Percentiles rank a stretch among this genome's conserved stretches.
Conservation (phyloP, 1,140 invertebrate genomes). For the Bombus difficillimus region DNA sequence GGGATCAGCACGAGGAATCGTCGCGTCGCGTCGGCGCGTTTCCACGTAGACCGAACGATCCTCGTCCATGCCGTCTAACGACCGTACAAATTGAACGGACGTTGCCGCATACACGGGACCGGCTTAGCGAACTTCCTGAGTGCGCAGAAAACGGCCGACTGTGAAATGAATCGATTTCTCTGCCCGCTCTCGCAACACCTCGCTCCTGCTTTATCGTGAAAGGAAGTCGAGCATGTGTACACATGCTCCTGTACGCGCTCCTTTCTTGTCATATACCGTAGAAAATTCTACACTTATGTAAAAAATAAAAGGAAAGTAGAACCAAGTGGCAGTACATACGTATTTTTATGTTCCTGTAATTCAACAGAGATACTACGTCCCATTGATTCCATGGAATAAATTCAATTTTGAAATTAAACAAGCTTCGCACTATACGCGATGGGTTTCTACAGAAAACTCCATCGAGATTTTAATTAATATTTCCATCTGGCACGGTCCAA, state of each 20-base stretch:
- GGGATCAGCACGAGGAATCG: constrained; percentile 63
- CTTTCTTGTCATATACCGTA: neutral
- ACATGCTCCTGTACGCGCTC: neutral
- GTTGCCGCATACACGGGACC: constrained; percentile 13
- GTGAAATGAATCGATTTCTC: constrained; percentile 37
- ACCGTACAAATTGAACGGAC: constrained; percentile 57
- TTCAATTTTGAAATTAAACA: neutral
- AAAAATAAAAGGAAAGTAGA: neutral
- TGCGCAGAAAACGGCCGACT: constrained; percentile 40
- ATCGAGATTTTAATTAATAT: neutral
- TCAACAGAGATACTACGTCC: neutral
- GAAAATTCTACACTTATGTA: neutral
- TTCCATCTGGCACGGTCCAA: neutral
- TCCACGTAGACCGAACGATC: constrained; percentile 44
- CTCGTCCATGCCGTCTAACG: constrained; percentile 53
- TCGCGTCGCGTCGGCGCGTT: constrained; percentile 60
- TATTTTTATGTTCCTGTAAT: neutral
- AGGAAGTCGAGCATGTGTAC: neutral
- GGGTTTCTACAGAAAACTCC: neutral
- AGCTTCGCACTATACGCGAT: neutral
- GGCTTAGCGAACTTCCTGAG: constrained; percentile 39
- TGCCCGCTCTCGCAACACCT: neutral
- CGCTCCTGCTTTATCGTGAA: too few species aligned
- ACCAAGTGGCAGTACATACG: too few species aligned
- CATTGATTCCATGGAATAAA: neutral